Conservation (phyloP, 2,888 invertebrate genomes). For the Bimastos eiseni region DNA sequence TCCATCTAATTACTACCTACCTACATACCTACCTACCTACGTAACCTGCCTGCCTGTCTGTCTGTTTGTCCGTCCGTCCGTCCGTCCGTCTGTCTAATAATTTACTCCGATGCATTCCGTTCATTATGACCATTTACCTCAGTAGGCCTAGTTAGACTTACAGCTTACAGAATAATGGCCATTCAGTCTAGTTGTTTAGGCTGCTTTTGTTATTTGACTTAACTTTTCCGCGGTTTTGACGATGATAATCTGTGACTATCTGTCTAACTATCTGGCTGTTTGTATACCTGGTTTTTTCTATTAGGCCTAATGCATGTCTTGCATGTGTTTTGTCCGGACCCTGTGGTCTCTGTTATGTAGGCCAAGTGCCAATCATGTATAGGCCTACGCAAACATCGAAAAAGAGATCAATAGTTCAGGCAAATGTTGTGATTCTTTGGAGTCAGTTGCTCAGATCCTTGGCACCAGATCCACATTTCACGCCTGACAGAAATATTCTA, state of each 20-base stretch:
- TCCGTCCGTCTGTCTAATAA: too few species aligned
- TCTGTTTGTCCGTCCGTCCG: too few species aligned
- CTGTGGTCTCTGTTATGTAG: too few species aligned
- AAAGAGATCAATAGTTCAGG: not conserved
- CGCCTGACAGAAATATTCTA: not conserved
- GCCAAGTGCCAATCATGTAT: too few species aligned
- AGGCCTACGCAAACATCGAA: not conserved
- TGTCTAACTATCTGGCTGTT: not conserved
- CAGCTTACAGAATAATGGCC: too few species aligned
- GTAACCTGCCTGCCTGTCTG: too few species aligned
- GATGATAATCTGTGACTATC: not conserved
- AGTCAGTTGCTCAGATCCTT: not conserved
- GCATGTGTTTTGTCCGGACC: not conserved
- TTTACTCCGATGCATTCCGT: too few species aligned
- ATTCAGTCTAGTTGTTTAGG: too few species aligned
- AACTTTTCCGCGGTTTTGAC: not conserved
- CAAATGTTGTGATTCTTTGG: conserved; percentile 4
- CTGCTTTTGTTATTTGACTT: not conserved
- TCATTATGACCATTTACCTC: not conserved
- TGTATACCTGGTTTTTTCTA: not conserved
- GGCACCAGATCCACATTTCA: not conserved
- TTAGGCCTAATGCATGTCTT: not conserved
- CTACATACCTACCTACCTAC: too few species aligned
- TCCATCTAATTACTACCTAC: too few species aligned
- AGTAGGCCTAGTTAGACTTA: too few species aligned